Base-by-base conservation (phyloP, 2,888 invertebrate species). In the Eupithecia subfuscata region DNA sequence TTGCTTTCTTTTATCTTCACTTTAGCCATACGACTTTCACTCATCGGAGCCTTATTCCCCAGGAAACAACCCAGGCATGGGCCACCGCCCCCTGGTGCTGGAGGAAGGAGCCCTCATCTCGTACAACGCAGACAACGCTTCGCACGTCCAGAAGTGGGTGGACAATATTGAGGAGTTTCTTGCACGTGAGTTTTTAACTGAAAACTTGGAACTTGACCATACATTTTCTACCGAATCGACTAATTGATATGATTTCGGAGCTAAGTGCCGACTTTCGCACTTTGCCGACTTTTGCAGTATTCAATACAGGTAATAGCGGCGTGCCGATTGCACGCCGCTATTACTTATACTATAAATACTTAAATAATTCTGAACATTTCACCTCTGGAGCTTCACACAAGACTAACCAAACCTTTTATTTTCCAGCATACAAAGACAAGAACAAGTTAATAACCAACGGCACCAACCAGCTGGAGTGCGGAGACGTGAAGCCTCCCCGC, bases 41-140 rank as follows among this genome's bases (percentile, higher is more conserved):
- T 56, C 11, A 56, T 56, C 22, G 22, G n/a, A 11, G 11, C 25
- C 25, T 22, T 56, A 60, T 25, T 22, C 25, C 90, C 7, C 89
- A 95, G 94, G 94, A 0, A 91, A 92, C 37, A 96, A 96, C 84
- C 95, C 95, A 80, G 97, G 97, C 60, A 93, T 97, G 88, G 97
- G 97, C 40, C 97, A 96, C 86, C 92, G 97, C 70, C 97, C 97
- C 0, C 92, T 96, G 0, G 83, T 95, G 65, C 90, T 92, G 2
- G 95, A 95, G 69, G 96, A 96, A 77, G 96, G 96, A 0, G 96
- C 97, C 0, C 90, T 97, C 5, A 96, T 97, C 83, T 96, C 96
- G 95, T 97, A 96, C 85, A 85, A 93, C 40, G 90, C 95, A 0
- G 89, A 93, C 52, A 96, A 97, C 83, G 79, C 85, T 0, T 92